Percentiles rank a stretch among this genome's conserved stretches.
Evolutionary conservation across 2,888 invertebrate species (phyloP).

Genomic region (Seira sanloemensis): DNA sequence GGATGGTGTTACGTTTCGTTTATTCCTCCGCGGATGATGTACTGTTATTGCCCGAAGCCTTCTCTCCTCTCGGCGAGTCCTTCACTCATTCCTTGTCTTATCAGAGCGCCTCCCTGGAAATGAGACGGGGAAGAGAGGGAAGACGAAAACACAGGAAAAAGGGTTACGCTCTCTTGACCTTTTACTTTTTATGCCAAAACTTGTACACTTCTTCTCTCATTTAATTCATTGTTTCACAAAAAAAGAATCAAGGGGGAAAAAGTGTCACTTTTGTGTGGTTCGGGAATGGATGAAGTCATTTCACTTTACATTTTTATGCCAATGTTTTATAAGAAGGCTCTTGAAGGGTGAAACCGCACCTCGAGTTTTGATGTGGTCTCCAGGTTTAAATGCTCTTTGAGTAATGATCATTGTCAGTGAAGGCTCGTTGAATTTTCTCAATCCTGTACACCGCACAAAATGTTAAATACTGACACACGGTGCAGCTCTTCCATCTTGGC

Average conservation of each 20-base stretch:
- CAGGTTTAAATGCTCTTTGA: not conserved
- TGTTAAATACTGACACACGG: not conserved
- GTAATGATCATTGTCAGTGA: constrained; percentile 1
- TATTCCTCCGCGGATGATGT: not conserved
- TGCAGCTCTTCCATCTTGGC: not conserved
- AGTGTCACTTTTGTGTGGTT: not conserved
- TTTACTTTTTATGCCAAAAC: constrained; percentile 31
- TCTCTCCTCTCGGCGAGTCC: not conserved
- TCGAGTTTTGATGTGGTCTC: not conserved
- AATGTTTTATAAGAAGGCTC: no score
- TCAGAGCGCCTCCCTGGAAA: not conserved
- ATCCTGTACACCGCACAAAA: not conserved
- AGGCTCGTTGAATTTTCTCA: constrained; percentile 14
- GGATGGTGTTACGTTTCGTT: not conserved
- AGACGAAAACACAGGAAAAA: constrained; percentile 14
- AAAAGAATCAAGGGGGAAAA: not conserved
- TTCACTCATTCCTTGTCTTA: not conserved
- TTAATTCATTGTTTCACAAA: constrained; percentile 28
- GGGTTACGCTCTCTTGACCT: constrained; percentile 39
- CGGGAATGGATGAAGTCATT: constrained; percentile 1
- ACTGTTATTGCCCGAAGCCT: not conserved
- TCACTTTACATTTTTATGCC: no score
- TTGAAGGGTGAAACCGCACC: not conserved
- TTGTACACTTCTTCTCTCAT: constrained; percentile 13
- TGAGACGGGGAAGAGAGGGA: not conserved